Evolutionary conservation across 2,113 vertebrate genomes (phyloP).

Genomic region (Danio rerio): DNA sequence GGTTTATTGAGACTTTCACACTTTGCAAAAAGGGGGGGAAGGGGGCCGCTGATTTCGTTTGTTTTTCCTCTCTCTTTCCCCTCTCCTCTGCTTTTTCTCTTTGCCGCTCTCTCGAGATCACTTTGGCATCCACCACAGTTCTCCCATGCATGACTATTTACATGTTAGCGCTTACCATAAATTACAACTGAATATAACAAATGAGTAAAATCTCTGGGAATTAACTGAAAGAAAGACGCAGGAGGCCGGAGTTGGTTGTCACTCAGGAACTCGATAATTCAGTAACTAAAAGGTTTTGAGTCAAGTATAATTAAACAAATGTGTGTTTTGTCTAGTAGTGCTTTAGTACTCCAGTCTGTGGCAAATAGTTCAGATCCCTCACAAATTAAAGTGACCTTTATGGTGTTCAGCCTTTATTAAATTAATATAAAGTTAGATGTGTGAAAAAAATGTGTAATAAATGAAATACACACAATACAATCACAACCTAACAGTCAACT

Average conservation of each 20-base stretch:
- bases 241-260: slow-evolving; percentile 16
- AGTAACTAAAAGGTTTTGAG: slow-evolving; percentile 5
- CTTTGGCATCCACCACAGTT: slow-evolving; percentile 43
- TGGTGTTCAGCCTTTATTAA: too few species aligned
- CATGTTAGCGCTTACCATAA: slow-evolving; percentile 18
- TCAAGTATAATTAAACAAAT: slow-evolving; percentile 2
- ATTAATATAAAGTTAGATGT: too few species aligned
- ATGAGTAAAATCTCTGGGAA: slow-evolving; percentile 19
- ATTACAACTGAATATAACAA: slow-evolving; percentile 33
- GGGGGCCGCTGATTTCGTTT: slow-evolving; percentile 76
- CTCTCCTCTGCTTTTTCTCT: slow-evolving; percentile 32
- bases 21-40: slow-evolving; percentile 80
- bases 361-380: not conserved
- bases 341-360: not conserved
- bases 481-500: too few species aligned
- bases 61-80: slow-evolving; percentile 62
- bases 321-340: not conserved
- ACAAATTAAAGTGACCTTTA: not conserved
- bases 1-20: slow-evolving; percentile 98
- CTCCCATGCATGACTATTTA: slow-evolving; percentile 23
- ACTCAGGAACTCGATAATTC: slow-evolving; percentile 17
- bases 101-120: slow-evolving; percentile 28
- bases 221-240: not conserved
- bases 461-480: too few species aligned
- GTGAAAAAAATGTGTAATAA: too few species aligned